Evolutionary conservation across 2,113 vertebrate genomes (phyloP), one percentile per base, ranked within the genome.

Genomic region (Vanacampus margaritifer): DNA sequence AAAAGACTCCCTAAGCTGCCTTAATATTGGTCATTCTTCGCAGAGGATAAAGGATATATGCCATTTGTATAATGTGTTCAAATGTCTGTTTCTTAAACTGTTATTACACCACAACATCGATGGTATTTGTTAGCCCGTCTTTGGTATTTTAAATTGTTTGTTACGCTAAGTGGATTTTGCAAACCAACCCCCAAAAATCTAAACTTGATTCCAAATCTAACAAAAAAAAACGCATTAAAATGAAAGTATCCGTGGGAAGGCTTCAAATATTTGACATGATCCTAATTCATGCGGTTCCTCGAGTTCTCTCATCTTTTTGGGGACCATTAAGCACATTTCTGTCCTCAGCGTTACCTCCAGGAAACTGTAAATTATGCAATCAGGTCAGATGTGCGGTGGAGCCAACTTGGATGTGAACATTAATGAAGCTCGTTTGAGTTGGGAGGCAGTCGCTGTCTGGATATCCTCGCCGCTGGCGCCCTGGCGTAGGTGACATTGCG

Each of bases 341-440:
- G 60, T 68, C 69, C 75, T 78, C 67, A 82, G 74, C 78, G 74
- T 83, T 69, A 76, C 77, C 48, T 64, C 53, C 37, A 67, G 74
- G 80, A 78, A 87, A 76, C 71, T 66, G 64, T 63, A 61, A n/a
- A 68, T 81, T 79, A 79, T 75, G 65, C 63, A 72, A 76, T 54
- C 64, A 70, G 65, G 72, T 81, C 72, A 84, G 80, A 84, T 78
- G 75, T 83, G 72, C 70, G 79, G 68, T 46, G 64, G 57, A 75
- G 64, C 0, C 46, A 78, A 74, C 62, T 64, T 73, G 56, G 21
- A 65, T 69, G 61, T 74, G 61, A 73, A 70, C 78, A 69, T 77
- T 81, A 79, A 72, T 72, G 65, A 70, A 84, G 79, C 79, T 79
- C 56, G 59, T 74, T 86, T 87, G 72, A 83, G 66, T 71, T 67